Base-by-base conservation (phyloP, 2,888 invertebrate genomes). In the Yponomeuta plumbellus region DNA sequence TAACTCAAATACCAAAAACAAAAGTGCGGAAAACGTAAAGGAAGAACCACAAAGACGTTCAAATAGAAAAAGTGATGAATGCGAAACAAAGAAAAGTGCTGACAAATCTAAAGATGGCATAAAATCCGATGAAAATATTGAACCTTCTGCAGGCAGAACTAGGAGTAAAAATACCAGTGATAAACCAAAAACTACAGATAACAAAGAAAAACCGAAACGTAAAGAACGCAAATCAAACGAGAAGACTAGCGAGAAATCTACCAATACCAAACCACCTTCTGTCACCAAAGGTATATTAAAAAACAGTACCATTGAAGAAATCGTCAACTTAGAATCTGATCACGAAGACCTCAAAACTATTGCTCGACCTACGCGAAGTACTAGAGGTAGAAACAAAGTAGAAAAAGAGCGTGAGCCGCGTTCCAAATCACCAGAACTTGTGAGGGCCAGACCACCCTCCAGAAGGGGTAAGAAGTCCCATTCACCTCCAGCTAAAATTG, bases 161-260 rank as follows among this genome's bases (percentile, higher is more conserved):
- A 56, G 39, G 26, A 62, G 59, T 10, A 68, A 67, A 70, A 62
- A 69, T 69, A 11, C 57, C 66, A 63, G 65, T 66, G 66, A 69
- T n/a, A 26, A 17, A 10, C 17, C 61, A 70, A 21, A 66, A 68
- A 39, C 61, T 44, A 39, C 61, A 64, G 20, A 68, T 68, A 66
- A 73, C 74, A 67, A 73, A 44, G 68, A 71, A 40, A 68, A 71
- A 39, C 20, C 23, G 3, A 34, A 17, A 52, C 26, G 61, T 68
- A 67, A 66, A 65, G 56, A 66, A 70, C 64, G 64, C 26, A 62
- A 69, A 6, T 67, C 71, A 56, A 26, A 56, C 20, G 63, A 40
- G 34, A 63, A 20, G 20, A 65, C n/a, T 13, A 20, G 57, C 2
- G 34, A 64, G 40, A 40, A 67, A 61, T 5, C 58, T 59, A 52